phyloP scores from a whole-genome alignment of 1,140 invertebrate species.

The Helicoverpa armigera region DNA sequence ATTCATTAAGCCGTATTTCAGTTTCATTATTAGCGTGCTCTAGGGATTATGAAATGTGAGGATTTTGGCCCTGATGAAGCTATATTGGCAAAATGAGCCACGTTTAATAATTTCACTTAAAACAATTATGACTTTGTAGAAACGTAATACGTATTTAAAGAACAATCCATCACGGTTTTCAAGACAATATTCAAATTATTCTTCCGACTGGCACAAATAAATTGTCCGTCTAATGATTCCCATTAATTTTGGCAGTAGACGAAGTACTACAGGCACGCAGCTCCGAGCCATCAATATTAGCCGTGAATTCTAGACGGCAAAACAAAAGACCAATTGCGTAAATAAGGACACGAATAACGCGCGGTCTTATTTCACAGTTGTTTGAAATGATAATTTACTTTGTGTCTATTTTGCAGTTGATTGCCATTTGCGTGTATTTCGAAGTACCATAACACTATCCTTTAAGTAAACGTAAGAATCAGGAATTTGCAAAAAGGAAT shows the following conservation, averaged over 20 bases:
- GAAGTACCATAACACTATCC: too few relatives aligned
- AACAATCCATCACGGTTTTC: background rate
- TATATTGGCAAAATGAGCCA: too few relatives aligned
- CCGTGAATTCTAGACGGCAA: background rate
- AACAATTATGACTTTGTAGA: too few relatives aligned
- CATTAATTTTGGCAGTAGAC: background rate
- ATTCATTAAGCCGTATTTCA: background rate
- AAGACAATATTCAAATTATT: background rate
- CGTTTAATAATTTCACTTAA: too few relatives aligned
- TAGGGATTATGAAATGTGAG: background rate
- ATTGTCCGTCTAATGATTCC: background rate
- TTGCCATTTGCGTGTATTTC: too few relatives aligned
- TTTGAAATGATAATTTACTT: conserved; percentile 12
- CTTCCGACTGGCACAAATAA: background rate
- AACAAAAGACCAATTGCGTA: conserved; percentile 5
- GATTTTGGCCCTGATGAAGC: too few relatives aligned
- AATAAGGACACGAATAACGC: conserved; percentile 6
- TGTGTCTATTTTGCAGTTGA: background rate
- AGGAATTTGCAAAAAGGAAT: too few relatives aligned
- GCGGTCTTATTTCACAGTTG: conserved; percentile 12
- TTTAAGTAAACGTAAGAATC: too few relatives aligned
- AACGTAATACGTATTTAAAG: background rate
- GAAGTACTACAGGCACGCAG: background rate
- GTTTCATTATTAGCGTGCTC: background rate
- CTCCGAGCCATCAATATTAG: background rate